Conservation (phyloP, 2,113 vertebrate genomes). For the Tamias sibiricus region DNA sequence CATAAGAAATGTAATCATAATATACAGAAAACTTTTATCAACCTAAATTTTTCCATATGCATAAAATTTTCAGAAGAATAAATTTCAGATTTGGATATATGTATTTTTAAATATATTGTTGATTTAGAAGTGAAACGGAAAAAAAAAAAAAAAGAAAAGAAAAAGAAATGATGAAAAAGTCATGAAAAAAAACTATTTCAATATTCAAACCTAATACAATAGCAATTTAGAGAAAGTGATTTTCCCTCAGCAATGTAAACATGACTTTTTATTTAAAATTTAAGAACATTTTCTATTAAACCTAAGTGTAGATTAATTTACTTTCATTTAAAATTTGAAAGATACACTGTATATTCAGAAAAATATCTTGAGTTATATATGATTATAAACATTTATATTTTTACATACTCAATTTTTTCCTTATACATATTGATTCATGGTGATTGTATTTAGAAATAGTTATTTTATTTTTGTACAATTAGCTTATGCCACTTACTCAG, state of each 20-base stretch:
- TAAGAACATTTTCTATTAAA: background rate
- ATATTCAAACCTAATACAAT: background rate
- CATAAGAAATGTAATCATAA: background rate
- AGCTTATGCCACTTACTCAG: background rate
- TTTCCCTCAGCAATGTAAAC: background rate
- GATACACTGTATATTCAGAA: background rate
- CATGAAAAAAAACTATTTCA: background rate
- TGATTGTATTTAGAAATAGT: background rate
- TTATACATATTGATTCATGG: background rate
- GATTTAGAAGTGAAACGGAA: background rate
- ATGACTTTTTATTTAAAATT: background rate
- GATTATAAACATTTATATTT: background rate
- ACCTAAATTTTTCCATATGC: background rate
- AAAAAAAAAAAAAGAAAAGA: background rate
- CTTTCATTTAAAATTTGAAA: slow-evolving; percentile 21
- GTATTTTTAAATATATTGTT: background rate
- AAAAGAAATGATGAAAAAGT: background rate
- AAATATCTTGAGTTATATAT: background rate
- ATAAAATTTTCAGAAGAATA: background rate
- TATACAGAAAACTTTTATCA: background rate
- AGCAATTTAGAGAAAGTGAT: background rate
- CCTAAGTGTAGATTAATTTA: background rate
- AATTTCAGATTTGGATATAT: background rate
- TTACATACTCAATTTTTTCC: background rate
- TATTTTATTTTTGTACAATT: background rate